Evolutionary conservation across 1,140 invertebrate species (phyloP).

Genomic region (Sesamia nonagrioides): DNA sequence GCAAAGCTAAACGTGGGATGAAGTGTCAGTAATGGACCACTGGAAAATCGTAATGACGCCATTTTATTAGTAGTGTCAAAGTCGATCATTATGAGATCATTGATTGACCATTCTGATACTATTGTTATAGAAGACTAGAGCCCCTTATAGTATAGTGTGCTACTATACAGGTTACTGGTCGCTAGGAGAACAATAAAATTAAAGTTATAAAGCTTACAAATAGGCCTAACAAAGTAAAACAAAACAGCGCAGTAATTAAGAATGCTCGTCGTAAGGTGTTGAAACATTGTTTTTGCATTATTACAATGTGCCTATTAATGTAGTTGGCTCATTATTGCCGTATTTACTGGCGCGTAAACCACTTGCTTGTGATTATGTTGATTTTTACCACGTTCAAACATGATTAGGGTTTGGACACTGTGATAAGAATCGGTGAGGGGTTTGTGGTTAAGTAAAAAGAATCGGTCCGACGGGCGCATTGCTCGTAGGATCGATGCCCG

Average conservation of each 20-base stretch:
- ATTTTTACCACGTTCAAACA: constrained; percentile 26
- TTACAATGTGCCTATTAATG: constrained; percentile 27
- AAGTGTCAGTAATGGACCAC: too few species aligned
- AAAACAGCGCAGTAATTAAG: not conserved
- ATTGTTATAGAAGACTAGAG: too few species aligned
- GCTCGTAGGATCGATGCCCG: too few species aligned
- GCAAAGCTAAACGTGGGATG: too few species aligned
- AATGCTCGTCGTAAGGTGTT: constrained; percentile 7
- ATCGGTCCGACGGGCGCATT: too few species aligned
- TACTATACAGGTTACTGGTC: too few species aligned
- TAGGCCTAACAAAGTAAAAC: not conserved
- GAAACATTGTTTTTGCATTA: constrained; percentile 11
- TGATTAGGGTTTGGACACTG: constrained; percentile 15
- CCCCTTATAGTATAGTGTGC: too few species aligned
- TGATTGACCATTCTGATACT: too few species aligned
- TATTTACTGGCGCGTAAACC: constrained; percentile 41
- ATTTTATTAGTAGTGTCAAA: too few species aligned
- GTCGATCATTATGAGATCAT: too few species aligned
- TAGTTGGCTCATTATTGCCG: constrained; percentile 36
- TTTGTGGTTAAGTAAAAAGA: not conserved
- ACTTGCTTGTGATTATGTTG: constrained; percentile 51
- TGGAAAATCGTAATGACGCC: too few species aligned
- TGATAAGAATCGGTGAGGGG: not conserved
- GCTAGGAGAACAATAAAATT: not conserved
- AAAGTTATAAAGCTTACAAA: not conserved